phyloP scores from a whole-genome alignment of 2,888 invertebrate genomes.

The Pteria penguin region DNA sequence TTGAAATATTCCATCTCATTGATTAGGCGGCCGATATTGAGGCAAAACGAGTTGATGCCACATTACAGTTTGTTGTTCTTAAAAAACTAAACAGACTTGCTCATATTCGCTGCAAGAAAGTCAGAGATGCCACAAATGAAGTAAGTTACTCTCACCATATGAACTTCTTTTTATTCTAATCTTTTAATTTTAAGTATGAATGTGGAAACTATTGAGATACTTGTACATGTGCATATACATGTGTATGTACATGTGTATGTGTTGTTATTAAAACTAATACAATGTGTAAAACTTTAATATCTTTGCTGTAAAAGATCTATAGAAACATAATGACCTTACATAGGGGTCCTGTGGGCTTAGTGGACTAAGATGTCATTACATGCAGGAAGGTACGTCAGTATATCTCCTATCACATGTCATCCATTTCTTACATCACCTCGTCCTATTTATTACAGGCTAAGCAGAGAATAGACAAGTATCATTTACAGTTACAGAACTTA shows the following conservation, averaged over 20 bases:
- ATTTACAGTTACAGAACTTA: conserved; percentile 94
- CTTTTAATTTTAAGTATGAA: neutral
- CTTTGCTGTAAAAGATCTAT: too few species aligned
- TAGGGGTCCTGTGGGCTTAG: too few species aligned
- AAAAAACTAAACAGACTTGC: conserved; percentile 95
- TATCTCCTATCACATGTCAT: too few species aligned
- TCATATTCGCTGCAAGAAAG: conserved; percentile 91
- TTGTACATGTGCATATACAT: neutral
- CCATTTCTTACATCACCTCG: too few species aligned
- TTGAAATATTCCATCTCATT: too few species aligned
- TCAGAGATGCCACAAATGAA: conserved; percentile 89
- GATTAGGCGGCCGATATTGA: conserved; percentile 83
- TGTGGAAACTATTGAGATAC: neutral
- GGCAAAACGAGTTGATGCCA: conserved; percentile 87
- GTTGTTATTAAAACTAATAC: neutral
- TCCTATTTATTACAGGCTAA: conserved; percentile 87
- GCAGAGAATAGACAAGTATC: conserved; percentile 92
- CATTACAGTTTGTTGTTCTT: conserved; percentile 88
- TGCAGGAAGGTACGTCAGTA: too few species aligned
- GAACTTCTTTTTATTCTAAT: neutral
- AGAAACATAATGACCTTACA: too few species aligned
- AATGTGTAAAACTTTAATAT: too few species aligned
- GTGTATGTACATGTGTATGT: neutral
- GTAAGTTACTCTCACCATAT: conserved; percentile 52
- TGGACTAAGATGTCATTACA: too few species aligned